phyloP scores from a whole-genome alignment of 2,113 vertebrate species.

The Tachuris rubrigastra region DNA sequence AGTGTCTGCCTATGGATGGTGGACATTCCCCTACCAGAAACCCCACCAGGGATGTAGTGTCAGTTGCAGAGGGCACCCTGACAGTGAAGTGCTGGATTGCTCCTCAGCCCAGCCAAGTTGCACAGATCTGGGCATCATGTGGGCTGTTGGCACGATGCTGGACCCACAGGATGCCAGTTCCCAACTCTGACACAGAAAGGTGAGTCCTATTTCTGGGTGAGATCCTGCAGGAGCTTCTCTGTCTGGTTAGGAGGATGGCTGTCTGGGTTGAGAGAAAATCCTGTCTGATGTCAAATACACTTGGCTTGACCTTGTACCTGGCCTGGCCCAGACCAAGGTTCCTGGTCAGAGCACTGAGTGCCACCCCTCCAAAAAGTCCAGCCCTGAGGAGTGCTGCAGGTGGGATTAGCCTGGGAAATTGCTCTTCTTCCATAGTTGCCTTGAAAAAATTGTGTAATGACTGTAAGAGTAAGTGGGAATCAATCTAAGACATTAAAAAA shows the following conservation, averaged over 20 bases:
- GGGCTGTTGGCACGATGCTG: rapidly evolving
- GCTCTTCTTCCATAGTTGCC: neutral
- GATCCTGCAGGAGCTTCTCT: neutral
- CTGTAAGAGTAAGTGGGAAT: neutral
- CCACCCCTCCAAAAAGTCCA: neutral
- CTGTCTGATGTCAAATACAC: neutral
- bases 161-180: rapidly evolving
- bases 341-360: neutral
- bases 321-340: neutral
- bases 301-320: rapidly evolving
- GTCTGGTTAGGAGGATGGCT: rapidly evolving
- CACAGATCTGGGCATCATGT: rapidly evolving
- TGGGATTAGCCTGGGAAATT: neutral
- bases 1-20: rapidly evolving
- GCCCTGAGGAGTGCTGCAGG: rapidly evolving
- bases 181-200: rapidly evolving
- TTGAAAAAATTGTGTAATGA: neutral
- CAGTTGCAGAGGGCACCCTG: rapidly evolving
- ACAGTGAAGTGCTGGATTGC: rapidly evolving
- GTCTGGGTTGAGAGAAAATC: rapidly evolving
- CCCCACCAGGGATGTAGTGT: rapidly evolving
- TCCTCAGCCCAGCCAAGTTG: neutral
- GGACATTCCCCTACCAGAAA: neutral
- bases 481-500: neutral
- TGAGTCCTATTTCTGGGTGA: neutral